A percentile compares a stretch with the other conserved stretches of the same genome.
Evolutionary conservation across 1,140 invertebrate species (phyloP).

Genomic region (Leptoteleia sp.): DNA sequence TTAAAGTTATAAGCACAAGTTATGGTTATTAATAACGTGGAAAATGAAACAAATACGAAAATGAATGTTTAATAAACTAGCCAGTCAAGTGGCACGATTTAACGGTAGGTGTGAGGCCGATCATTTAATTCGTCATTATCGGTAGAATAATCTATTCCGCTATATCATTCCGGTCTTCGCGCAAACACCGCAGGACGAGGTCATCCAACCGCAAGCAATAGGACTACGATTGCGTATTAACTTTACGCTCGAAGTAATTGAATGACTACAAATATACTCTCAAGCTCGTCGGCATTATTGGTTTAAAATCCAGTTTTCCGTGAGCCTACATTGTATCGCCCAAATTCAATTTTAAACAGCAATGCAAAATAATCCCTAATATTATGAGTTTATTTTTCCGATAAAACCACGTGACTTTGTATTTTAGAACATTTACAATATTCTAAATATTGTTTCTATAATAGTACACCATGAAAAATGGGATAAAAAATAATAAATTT

Average conservation of each 20-base stretch:
- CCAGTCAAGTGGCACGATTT: constrained; percentile 38
- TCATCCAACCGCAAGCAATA: constrained; percentile 73
- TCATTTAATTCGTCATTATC: constrained; percentile 72
- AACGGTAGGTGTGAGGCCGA: constrained; percentile 49
- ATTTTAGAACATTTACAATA: no score
- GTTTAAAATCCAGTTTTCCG: constrained; percentile 59
- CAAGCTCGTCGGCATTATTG: constrained; percentile 53
- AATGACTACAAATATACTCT: constrained; percentile 61
- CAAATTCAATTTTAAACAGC: constrained; percentile 56
- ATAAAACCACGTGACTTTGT: no score
- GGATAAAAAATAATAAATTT: no score
- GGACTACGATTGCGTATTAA: constrained; percentile 79
- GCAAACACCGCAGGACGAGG: constrained; percentile 68
- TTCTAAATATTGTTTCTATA: no score
- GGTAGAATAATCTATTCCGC: constrained; percentile 76
- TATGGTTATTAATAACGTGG: no score
- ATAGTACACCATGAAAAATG: no score
- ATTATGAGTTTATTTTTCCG: constrained; percentile 39
- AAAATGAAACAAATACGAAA: not conserved
- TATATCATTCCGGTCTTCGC: constrained; percentile 71
- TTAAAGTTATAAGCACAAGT: no score
- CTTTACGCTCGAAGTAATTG: constrained; percentile 72
- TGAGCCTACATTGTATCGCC: constrained; percentile 41
- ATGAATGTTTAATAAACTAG: constrained; percentile 16
- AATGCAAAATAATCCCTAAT: constrained; percentile 35